Base-by-base conservation (phyloP, 2,888 invertebrate species). In the Hermodice carunculata region DNA sequence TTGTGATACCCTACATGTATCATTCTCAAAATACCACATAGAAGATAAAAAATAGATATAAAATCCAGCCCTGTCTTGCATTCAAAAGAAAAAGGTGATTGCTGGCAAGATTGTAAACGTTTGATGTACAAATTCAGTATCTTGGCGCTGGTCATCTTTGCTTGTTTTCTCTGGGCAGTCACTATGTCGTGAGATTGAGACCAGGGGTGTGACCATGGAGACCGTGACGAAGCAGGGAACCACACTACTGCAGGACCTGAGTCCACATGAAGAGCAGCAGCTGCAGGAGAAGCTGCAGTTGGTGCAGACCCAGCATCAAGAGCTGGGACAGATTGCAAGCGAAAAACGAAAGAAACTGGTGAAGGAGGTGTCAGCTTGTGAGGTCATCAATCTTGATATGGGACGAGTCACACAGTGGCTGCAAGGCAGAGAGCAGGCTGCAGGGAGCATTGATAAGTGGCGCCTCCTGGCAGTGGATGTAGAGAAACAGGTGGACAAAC, bases 381-480 rank as follows among this genome's bases (percentile, higher is more conserved):
- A 94, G 72, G 92, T 92, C 76, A 89, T 96, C 32, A 94, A 94
- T 82, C 89, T 89, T 32, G 92, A 93, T 73, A 86, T 95, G 28
- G 93, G 94, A 66, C 91, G 91, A 79, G 92, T 93, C 0, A 91
- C 91, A 75, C 90, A 90, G 32, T 95, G 95, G 94, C 87, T 96
- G 0, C 92, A 92, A 80, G 87, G 90, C 0, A 93, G 71, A 46
- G 78, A 78, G n/a, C 52, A 37, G 62, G 11, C 46, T 5, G 34
- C 51, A 22, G 48, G 49, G 34, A 19, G 51, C 8, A 26, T 37
- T 2, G n/a, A 24, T 8, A 61, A 48, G 32, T 31, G 65, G 31
- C 71, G 76, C 1, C 85, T 96, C n/a, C 90, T 91, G 82, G 91
- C 94, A 4, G 65, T 66, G 17, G 93, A 92, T 78, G 92, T 95